Percentiles rank a stretch among this genome's conserved stretches.
These are phyloP conservation scores for Odontesthes bonariensis DNA, from an alignment of 2,113 vertebrate species.

Conservation along the genomic window DNA sequence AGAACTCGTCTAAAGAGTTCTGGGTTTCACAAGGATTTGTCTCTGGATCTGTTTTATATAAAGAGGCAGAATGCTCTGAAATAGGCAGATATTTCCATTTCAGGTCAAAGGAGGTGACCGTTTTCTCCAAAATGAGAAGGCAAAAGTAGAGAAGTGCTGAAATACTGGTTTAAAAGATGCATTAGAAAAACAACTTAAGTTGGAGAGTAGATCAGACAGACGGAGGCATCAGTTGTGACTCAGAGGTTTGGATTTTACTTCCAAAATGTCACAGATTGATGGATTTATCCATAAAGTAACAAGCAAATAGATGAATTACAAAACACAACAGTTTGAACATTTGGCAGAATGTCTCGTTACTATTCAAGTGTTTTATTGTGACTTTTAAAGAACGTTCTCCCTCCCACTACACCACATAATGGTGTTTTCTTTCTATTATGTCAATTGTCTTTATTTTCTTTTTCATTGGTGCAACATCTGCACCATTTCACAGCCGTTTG, in stretches of 20 bases:
- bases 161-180: neutral
- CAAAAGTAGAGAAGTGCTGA: neutral
- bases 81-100: slow-evolving; percentile 54
- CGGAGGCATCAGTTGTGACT: neutral
- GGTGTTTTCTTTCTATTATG: slow-evolving; percentile 22
- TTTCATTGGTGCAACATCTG: slow-evolving; percentile 56
- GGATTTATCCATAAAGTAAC: slow-evolving; percentile 8
- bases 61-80: slow-evolving; percentile 49
- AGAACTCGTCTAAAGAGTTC: slow-evolving; percentile 53
- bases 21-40: slow-evolving; percentile 68
- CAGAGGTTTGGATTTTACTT: slow-evolving; percentile 5
- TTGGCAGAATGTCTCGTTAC: slow-evolving; percentile 2
- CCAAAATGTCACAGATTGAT: slow-evolving; percentile 1
- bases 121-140: slow-evolving; percentile 26
- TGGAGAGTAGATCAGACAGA: neutral
- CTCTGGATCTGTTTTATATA: slow-evolving; percentile 62
- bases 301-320: slow-evolving; percentile 2
- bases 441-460: slow-evolving; percentile 34
- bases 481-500: slow-evolving; percentile 36
- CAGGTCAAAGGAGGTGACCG: slow-evolving; percentile 38
- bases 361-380: slow-evolving; percentile 9
- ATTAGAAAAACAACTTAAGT: neutral
- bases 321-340: slow-evolving; percentile 2
- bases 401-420: slow-evolving; percentile 10
- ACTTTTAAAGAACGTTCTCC: slow-evolving; percentile 15